Conservation (phyloP, 2,113 vertebrate genomes). For the Chaenocephalus aceratus region DNA sequence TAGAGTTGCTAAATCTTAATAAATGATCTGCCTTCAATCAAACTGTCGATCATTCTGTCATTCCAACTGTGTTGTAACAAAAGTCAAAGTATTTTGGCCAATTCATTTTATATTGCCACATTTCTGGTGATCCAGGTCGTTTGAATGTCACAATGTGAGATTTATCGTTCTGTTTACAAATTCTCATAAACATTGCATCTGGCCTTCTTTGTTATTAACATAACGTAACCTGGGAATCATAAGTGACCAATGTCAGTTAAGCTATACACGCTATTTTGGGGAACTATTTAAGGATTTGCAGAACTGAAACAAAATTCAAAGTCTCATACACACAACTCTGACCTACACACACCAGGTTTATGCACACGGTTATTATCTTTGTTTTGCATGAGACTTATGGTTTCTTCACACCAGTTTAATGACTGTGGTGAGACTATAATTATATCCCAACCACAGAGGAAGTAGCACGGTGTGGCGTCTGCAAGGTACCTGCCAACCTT, state of each 20-base stretch:
- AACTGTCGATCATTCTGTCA: background rate
- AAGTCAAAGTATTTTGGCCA: background rate
- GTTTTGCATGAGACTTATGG: constrained; percentile 32
- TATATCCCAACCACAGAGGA: constrained; percentile 26
- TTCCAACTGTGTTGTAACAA: background rate
- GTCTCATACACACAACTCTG: constrained; percentile 41
- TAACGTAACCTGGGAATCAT: background rate
- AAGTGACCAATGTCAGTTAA: constrained; percentile 30
- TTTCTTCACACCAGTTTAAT: constrained; percentile 42
- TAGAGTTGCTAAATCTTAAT: background rate
- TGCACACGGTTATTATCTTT: constrained; percentile 13
- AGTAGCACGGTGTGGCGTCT: constrained; percentile 2
- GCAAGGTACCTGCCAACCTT: constrained; percentile 15
- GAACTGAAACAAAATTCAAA: constrained; percentile 67
- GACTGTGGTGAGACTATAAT: constrained; percentile 39
- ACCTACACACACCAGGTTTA: background rate
- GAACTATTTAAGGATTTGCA: constrained; percentile 58
- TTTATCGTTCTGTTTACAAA: background rate
- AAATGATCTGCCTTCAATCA: background rate
- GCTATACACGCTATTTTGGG: constrained; percentile 20
- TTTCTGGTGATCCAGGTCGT: background rate
- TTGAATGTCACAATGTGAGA: background rate
- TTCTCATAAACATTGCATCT: background rate
- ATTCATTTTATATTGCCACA: background rate
- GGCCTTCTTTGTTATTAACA: background rate